A percentile compares a stretch with the other conserved stretches of the same genome.
Conservation (phyloP, 2,888 invertebrate genomes). For the Hartigia nigra region DNA sequence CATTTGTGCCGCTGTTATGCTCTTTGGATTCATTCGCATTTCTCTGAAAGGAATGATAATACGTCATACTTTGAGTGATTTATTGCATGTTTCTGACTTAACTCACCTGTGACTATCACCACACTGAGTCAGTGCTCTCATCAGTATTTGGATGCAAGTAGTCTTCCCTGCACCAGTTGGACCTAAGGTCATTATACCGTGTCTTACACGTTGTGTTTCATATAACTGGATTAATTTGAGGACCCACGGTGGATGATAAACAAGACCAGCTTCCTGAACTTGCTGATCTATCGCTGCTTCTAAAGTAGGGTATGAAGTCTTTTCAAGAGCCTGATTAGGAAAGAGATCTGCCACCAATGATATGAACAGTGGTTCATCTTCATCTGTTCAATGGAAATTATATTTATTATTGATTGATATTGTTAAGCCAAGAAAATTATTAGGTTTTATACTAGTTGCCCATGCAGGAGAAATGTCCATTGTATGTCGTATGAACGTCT, state of each 20-base stretch:
- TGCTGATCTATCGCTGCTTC: constrained; percentile 89
- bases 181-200: constrained; percentile 96
- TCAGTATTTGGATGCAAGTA: constrained; percentile 87
- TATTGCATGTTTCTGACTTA: constrained; percentile 27
- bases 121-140: constrained; percentile 89
- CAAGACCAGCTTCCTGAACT: constrained; percentile 81
- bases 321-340: constrained; percentile 93
- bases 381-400: constrained; percentile 71
- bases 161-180: constrained; percentile 97
- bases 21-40: constrained; percentile 99
- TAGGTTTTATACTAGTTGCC: not conserved
- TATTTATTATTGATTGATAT: not conserved
- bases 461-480: not conserved
- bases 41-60: constrained; percentile 70
- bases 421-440: not conserved
- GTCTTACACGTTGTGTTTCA: constrained; percentile 94
- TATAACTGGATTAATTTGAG: constrained; percentile 95
- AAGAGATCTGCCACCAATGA: constrained; percentile 95
- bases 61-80: not conserved
- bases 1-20: constrained; percentile 97
- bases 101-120: constrained; percentile 83
- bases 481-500: not conserved
- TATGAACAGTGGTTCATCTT: constrained; percentile 97
- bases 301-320: constrained; percentile 87
- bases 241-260: constrained; percentile 95